Conservation (phyloP, 2,797 vertebrate genomes). For the Bovichtus diacanthus region DNA sequence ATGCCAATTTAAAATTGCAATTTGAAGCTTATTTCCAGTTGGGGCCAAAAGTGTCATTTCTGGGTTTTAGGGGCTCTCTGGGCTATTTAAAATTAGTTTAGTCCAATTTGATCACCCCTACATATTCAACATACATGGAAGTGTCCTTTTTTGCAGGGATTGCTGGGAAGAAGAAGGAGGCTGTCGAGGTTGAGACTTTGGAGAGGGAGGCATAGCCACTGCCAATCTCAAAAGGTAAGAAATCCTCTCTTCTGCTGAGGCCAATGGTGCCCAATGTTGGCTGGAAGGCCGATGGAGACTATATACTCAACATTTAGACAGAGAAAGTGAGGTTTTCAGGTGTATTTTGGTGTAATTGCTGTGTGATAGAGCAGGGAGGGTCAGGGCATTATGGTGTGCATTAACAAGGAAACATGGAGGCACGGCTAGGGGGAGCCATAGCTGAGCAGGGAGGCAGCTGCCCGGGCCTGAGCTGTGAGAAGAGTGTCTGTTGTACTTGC, state of each 20-base stretch:
- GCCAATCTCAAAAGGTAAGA: conserved; percentile 80
- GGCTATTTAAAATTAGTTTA: conserved; percentile 62
- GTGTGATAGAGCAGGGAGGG: conserved; percentile 69
- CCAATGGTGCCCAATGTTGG: conserved; percentile 56
- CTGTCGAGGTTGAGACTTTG: conserved; percentile 78
- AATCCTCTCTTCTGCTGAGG: conserved; percentile 57
- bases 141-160: conserved; percentile 88
- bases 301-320: conserved; percentile 38
- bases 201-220: conserved; percentile 55
- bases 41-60: conserved; percentile 53
- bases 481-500: conserved; percentile 30
- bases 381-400: conserved; percentile 71
- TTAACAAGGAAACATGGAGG: conserved; percentile 83
- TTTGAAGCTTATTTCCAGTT: conserved; percentile 32
- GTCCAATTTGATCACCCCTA: conserved; percentile 85
- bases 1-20: conserved; percentile 53
- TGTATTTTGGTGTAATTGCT: conserved; percentile 62
- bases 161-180: conserved; percentile 90
- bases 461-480: conserved; percentile 36
- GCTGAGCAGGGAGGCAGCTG: conserved; percentile 55
- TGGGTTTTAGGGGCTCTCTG: conserved; percentile 43
- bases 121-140: conserved; percentile 85
- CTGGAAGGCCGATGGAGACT: conserved; percentile 37
- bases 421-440: conserved; percentile 87
- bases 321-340: conserved; percentile 61